phyloP scores from a whole-genome alignment of 2,797 vertebrate genomes.

The Aphelocoma californica region DNA sequence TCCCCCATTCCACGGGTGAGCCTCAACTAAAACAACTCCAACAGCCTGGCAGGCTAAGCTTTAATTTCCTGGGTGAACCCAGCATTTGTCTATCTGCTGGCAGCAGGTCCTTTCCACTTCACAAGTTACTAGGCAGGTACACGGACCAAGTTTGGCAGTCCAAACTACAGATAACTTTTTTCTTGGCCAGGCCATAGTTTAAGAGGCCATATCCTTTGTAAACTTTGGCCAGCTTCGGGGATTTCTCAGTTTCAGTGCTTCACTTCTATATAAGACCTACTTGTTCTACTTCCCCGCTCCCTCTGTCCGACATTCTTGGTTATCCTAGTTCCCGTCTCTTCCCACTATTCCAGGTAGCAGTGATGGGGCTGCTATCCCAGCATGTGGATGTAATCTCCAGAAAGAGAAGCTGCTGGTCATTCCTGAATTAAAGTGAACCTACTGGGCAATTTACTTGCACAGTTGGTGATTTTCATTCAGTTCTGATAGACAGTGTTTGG shows the following conservation, averaged over 20 bases:
- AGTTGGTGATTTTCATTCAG: not conserved
- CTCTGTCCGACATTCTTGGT: not conserved
- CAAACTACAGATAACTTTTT: not conserved
- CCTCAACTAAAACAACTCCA: not conserved
- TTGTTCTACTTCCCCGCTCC: not conserved
- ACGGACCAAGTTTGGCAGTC: not conserved
- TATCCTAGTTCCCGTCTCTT: not conserved
- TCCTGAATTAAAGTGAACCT: not conserved
- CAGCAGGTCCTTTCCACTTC: not conserved
- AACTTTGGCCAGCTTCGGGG: not conserved
- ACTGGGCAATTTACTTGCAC: not conserved
- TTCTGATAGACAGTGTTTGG: not conserved
- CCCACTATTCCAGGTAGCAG: not conserved
- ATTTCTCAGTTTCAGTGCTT: not conserved
- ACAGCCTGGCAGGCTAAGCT: accelerated
- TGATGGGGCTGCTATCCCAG: not conserved
- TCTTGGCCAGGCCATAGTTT: not conserved
- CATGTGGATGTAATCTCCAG: not conserved
- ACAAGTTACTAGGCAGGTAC: not conserved
- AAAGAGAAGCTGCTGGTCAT: not conserved
- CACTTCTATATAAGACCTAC: not conserved
- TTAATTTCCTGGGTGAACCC: not conserved
- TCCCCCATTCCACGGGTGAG: accelerated
- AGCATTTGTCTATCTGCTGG: not conserved
- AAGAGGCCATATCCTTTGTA: not conserved